phyloP scores from a whole-genome alignment of 2,113 vertebrate species.

The Pteruthius melanotis region DNA sequence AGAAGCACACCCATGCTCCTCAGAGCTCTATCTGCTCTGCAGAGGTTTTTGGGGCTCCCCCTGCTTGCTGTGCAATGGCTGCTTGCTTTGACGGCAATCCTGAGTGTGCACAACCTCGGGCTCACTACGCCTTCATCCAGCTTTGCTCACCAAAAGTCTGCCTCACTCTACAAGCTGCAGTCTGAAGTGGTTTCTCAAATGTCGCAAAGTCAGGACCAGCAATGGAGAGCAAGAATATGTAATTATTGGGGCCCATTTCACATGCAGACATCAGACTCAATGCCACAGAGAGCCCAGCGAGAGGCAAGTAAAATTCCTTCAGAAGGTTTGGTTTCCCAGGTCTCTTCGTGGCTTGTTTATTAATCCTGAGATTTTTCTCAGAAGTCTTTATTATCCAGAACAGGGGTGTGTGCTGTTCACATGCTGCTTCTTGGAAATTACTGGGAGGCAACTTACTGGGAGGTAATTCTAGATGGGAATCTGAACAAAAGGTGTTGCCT shows the following conservation, averaged over 20 bases:
- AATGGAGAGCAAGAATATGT: not conserved
- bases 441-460: conserved; percentile 38
- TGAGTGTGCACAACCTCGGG: not conserved
- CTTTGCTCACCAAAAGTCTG: not conserved
- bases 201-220: not conserved
- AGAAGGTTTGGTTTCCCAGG: not conserved
- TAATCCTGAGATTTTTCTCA: conserved; percentile 35
- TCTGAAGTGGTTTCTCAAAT: not conserved
- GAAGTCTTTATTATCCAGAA: conserved; percentile 53
- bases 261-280: not conserved
- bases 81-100: not conserved
- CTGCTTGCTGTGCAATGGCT: rapidly evolving
- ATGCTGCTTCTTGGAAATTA: conserved; percentile 58
- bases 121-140: rapidly evolving
- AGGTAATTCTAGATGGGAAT: conserved; percentile 26
- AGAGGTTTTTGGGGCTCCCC: not conserved
- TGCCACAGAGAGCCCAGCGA: not conserved
- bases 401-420: not conserved
- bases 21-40: not conserved
- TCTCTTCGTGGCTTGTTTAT: not conserved
- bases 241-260: not conserved
- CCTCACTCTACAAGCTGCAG: not conserved
- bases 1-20: not conserved
- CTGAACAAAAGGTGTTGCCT: conserved; percentile 50
- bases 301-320: conserved; percentile 13